Conservation (phyloP, 53 echinoderm and acorn worm species). For the Echinarachnius parma region DNA sequence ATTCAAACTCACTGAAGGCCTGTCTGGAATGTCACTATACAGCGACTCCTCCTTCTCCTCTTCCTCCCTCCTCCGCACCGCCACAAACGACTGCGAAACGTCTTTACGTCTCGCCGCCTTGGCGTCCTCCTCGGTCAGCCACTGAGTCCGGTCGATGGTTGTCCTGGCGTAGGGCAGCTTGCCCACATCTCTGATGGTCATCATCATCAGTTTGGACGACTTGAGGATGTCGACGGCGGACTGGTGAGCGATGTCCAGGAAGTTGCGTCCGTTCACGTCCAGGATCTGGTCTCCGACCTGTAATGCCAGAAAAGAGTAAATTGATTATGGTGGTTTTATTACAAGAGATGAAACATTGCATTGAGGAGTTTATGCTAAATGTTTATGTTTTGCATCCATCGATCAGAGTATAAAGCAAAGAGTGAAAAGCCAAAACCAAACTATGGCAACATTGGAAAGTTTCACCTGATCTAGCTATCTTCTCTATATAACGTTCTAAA, state of each 20-base stretch:
- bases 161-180: conserved; percentile 90
- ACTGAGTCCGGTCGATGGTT: conserved; percentile 89
- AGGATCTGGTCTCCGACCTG: conserved; percentile 95
- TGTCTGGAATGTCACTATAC: conserved; percentile 36
- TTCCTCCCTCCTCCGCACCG: conserved; percentile 13
- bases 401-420: too few species aligned
- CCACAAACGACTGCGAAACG: background rate
- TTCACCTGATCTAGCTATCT: too few species aligned
- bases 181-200: conserved; percentile 85
- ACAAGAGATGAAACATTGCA: too few species aligned
- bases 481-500: too few species aligned
- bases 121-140: conserved; percentile 61
- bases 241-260: conserved; percentile 88
- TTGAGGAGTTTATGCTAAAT: too few species aligned
- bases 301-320: too few species aligned
- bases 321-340: too few species aligned
- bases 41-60: conserved; percentile 17
- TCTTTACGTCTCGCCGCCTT: background rate
- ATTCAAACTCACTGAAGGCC: conserved; percentile 27
- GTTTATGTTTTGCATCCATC: too few species aligned
- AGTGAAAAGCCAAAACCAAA: too few species aligned
- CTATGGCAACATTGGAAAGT: too few species aligned
- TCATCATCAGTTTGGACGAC: conserved; percentile 95
- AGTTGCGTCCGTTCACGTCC: conserved; percentile 69
- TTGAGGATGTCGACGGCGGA: conserved; percentile 89